Conservation (phyloP, 2,113 vertebrate species). For the Oreotrochilus melanogaster region DNA sequence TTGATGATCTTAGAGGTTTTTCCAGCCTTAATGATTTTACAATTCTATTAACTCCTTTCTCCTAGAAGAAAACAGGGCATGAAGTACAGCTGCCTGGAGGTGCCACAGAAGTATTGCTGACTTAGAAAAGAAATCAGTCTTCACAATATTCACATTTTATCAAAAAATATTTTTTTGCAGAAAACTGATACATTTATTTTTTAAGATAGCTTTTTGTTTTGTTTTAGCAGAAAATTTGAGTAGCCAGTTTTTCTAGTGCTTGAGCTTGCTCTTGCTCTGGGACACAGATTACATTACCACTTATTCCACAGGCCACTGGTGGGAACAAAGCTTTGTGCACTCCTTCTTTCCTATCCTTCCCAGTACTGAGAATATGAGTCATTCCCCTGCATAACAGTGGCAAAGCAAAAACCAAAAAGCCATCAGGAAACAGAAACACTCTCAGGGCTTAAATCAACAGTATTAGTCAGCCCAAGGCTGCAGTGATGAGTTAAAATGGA, state of each 20-base stretch:
- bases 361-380: background rate
- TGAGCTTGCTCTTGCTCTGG: background rate
- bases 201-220: background rate
- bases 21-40: too few species aligned
- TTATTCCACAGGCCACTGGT: background rate
- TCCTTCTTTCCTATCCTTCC: background rate
- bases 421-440: background rate
- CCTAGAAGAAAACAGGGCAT: background rate
- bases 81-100: background rate
- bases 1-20: too few species aligned
- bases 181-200: slow-evolving; percentile 3
- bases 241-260: background rate
- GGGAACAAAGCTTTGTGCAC: background rate
- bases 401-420: slow-evolving; percentile 41
- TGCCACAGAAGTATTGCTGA: background rate
- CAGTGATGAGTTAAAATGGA: background rate
- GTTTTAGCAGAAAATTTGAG: slow-evolving; percentile 16
- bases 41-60: background rate
- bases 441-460: slow-evolving; percentile 23
- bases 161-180: background rate
- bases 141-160: background rate
- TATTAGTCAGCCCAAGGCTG: background rate
- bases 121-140: background rate
- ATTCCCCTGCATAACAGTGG: background rate
- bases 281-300: slow-evolving; percentile 25